phyloP scores from a whole-genome alignment of 2,888 invertebrate species.

The Luperina testacea region DNA sequence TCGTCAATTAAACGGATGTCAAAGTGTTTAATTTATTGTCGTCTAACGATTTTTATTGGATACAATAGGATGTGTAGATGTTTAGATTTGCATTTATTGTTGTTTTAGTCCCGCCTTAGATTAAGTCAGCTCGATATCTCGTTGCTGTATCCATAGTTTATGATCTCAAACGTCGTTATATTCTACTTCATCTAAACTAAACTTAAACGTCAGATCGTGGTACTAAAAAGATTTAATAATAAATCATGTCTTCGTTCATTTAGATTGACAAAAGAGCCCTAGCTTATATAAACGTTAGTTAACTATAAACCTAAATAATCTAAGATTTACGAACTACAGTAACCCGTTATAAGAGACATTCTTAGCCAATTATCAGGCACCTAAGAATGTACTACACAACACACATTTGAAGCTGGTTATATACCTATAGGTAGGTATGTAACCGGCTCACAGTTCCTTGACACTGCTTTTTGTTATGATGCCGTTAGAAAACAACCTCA shows the following conservation, averaged over 20 bases:
- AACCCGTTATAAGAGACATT: background rate
- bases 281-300: background rate
- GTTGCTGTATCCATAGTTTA: background rate
- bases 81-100: slow-evolving; percentile 21
- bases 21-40: slow-evolving; percentile 66
- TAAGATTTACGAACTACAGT: slow-evolving; percentile 4
- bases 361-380: background rate
- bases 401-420: background rate
- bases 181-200: background rate
- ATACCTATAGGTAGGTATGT: background rate
- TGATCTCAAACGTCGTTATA: background rate
- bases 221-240: background rate
- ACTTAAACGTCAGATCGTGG: background rate
- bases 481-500: slow-evolving; percentile 42
- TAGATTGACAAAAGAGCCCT: background rate
- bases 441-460: slow-evolving; percentile 49
- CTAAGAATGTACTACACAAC: background rate
- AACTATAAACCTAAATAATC: background rate
- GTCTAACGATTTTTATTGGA: slow-evolving; percentile 37
- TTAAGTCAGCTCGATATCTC: background rate
- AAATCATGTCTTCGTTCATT: background rate
- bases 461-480: slow-evolving; percentile 62
- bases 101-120: background rate
- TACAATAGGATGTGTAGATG: slow-evolving; percentile 39
- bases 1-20: slow-evolving; percentile 66